phyloP scores from a whole-genome alignment of 1,140 invertebrate species.

The Delia radicum region DNA sequence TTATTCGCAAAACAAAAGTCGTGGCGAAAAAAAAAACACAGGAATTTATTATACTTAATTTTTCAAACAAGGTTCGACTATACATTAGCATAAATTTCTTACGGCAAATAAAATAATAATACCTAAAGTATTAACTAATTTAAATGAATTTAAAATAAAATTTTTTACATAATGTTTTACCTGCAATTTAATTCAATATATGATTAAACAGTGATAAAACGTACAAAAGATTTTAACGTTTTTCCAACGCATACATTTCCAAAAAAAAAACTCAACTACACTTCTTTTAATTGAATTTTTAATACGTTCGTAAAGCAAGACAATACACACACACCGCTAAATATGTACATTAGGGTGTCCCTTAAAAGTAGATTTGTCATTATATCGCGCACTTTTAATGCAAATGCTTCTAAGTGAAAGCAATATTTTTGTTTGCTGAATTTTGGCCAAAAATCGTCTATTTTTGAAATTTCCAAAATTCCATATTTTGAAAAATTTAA shows the following conservation, averaged over 20 bases:
- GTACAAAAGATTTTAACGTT: neutral
- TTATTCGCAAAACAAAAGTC: neutral
- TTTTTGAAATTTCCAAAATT: too few relatives aligned
- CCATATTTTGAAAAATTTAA: too few relatives aligned
- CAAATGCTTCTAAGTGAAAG: too few relatives aligned
- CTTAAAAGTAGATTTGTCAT: too few relatives aligned
- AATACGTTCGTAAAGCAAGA: neutral
- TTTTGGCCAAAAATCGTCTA: too few relatives aligned
- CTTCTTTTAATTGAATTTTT: constrained; percentile 1
- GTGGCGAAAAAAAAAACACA: neutral
- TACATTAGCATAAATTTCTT: neutral
- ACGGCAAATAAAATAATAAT: neutral
- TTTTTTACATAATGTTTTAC: neutral
- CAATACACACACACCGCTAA: neutral
- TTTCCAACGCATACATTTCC: neutral
- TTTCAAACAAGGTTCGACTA: neutral
- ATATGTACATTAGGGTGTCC: too few relatives aligned
- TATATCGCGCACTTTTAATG: too few relatives aligned
- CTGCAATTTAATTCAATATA: neutral
- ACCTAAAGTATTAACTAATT: neutral
- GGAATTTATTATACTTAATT: neutral
- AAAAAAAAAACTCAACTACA: neutral
- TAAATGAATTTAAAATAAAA: neutral
- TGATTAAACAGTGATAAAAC: neutral
- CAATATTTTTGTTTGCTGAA: too few relatives aligned